Percentiles rank a stretch among this genome's conserved stretches.
Conservation (phyloP, 2,888 invertebrate genomes). For the Scaptomyza caliginosa region DNA sequence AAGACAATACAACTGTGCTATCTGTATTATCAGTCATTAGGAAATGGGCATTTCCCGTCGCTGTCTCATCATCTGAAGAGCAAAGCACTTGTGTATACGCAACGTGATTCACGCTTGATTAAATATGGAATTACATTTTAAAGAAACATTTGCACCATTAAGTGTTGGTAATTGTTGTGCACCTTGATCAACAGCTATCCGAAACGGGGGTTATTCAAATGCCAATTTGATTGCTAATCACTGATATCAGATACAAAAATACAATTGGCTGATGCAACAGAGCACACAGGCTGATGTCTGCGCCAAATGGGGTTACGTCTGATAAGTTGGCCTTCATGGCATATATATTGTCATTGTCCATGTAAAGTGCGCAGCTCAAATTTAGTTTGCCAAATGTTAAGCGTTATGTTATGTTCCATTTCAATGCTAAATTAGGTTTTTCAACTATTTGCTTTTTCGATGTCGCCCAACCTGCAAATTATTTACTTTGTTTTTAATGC, state of each 20-base stretch:
- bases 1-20: slow-evolving; percentile 1
- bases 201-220: slow-evolving; percentile 29
- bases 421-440: too few relatives aligned
- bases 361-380: slow-evolving; percentile 54
- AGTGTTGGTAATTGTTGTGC: not conserved
- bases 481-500: too few relatives aligned
- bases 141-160: slow-evolving; percentile 18
- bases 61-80: slow-evolving; percentile 8
- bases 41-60: slow-evolving; percentile 26
- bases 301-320: slow-evolving; percentile 46
- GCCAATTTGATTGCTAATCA: slow-evolving; percentile 40
- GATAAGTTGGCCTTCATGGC: slow-evolving; percentile 52
- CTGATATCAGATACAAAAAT: slow-evolving; percentile 5
- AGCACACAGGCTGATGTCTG: slow-evolving; percentile 17
- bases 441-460: too few relatives aligned
- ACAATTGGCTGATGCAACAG: slow-evolving; percentile 72
- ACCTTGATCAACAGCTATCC: slow-evolving; percentile 25
- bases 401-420: too few relatives aligned
- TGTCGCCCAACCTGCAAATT: too few relatives aligned
- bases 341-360: slow-evolving; percentile 10
- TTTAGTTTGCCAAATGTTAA: slow-evolving; percentile 9
- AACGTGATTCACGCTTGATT: slow-evolving; percentile 27
- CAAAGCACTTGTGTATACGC: slow-evolving; percentile 12
- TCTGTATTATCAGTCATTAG: slow-evolving; percentile 17
- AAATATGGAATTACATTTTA: slow-evolving; percentile 4